phyloP scores from a whole-genome alignment of 2,888 invertebrate genomes.

The Odontomyia ornata region DNA sequence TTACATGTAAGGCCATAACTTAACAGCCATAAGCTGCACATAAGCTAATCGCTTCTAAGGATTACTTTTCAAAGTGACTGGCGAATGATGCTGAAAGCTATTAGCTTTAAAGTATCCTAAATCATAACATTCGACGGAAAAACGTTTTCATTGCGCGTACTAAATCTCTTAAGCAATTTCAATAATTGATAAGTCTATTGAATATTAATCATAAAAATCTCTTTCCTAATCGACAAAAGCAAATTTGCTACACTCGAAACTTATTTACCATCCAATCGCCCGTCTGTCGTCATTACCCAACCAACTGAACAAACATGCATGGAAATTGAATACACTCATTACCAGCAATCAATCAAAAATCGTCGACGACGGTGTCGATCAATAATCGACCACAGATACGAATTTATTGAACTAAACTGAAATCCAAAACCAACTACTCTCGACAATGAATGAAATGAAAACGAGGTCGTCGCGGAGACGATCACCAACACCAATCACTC shows the following conservation, averaged over 20 bases:
- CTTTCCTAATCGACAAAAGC: not conserved
- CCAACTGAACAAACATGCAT: slow-evolving; percentile 33
- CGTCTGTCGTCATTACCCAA: slow-evolving; percentile 2
- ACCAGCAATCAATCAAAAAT: slow-evolving; percentile 37
- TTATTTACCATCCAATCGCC: not conserved
- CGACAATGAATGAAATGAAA: not conserved
- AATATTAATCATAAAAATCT: not conserved
- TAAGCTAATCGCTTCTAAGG: too few species aligned
- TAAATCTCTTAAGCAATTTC: too few species aligned
- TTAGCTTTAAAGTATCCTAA: too few species aligned
- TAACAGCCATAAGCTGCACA: too few species aligned
- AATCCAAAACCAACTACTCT: slow-evolving; percentile 23
- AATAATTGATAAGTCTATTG: not conserved
- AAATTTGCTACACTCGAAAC: not conserved
- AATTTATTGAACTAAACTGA: slow-evolving; percentile 1
- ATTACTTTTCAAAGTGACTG: too few species aligned
- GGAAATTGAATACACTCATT: slow-evolving; percentile 36
- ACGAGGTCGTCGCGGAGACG: not conserved
- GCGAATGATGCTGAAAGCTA: too few species aligned
- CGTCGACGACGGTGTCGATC: slow-evolving; percentile 26
- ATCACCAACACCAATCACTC: not conserved
- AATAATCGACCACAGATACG: slow-evolving; percentile 19
- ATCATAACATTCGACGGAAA: too few species aligned
- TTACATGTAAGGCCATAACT: too few species aligned
- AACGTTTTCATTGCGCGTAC: too few species aligned